A percentile compares a stretch with the other conserved stretches of the same genome.
phyloP scores from a whole-genome alignment of 2,888 invertebrate species.

The Stomorhina lunata region DNA sequence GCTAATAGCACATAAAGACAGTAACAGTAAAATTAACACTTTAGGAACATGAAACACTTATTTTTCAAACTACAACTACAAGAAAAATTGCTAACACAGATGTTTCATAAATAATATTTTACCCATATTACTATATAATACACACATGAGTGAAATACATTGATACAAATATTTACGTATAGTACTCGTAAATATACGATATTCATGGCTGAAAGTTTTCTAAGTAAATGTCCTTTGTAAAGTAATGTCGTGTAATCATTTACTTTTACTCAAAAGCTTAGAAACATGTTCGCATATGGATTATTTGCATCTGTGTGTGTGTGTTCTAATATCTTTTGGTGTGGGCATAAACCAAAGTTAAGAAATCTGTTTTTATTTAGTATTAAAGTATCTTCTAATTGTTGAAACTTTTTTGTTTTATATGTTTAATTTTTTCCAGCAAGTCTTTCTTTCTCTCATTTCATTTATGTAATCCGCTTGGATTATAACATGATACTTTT shows the following conservation, averaged over 20 bases:
- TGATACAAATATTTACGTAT: background rate
- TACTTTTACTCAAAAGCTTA: background rate
- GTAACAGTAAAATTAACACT: constrained; percentile 10
- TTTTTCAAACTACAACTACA: background rate
- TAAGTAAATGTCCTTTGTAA: constrained; percentile 27
- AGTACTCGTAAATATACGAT: background rate
- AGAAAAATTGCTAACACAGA: constrained; percentile 38
- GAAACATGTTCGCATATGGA: background rate
- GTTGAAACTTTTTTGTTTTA: constrained; percentile 52
- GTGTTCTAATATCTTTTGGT: no score
- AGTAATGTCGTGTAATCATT: background rate
- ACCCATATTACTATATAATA: background rate
- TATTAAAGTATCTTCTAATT: constrained; percentile 61
- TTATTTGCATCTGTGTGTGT: background rate
- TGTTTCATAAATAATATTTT: constrained; percentile 50
- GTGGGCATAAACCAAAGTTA: background rate
- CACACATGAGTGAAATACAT: background rate
- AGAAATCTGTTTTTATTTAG: constrained; percentile 55
- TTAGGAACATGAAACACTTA: constrained; percentile 32
- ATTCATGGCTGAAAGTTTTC: background rate
- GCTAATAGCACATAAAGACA: constrained; percentile 48
- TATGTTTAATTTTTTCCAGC: constrained; percentile 27
- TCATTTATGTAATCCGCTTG: constrained; percentile 33
- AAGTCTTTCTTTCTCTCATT: constrained; percentile 37
- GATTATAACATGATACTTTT: constrained; percentile 42